Evolutionary conservation across 2,888 invertebrate genomes (phyloP).

Genomic region (Ectropis crepuscularia): DNA sequence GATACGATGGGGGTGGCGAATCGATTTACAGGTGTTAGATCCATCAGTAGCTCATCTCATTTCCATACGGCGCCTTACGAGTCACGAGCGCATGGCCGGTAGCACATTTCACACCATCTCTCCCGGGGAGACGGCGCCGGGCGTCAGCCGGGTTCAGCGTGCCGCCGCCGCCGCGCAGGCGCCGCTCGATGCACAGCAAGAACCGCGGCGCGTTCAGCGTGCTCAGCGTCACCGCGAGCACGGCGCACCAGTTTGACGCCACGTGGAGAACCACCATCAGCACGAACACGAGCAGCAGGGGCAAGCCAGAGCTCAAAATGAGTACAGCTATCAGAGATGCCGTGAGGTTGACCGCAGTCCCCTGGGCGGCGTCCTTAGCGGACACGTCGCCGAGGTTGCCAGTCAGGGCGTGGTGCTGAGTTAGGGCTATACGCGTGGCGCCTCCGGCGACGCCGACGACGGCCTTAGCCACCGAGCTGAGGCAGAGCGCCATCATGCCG

Average conservation of each 20-base stretch:
- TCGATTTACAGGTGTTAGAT: too few relatives aligned
- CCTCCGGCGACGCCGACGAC: slow-evolving; percentile 97
- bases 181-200: slow-evolving; percentile 88
- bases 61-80: too few relatives aligned
- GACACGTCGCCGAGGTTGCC: slow-evolving; percentile 97
- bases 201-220: slow-evolving; percentile 93
- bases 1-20: too few relatives aligned
- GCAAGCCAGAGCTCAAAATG: slow-evolving; percentile 84
- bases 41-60: too few relatives aligned
- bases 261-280: slow-evolving; percentile 92
- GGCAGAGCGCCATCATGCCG: slow-evolving; percentile 87
- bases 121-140: too few relatives aligned
- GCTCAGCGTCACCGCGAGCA: slow-evolving; percentile 90
- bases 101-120: too few relatives aligned
- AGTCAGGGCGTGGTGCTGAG: slow-evolving; percentile 95
- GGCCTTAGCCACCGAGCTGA: slow-evolving; percentile 91
- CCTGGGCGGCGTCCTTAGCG: slow-evolving; percentile 98
- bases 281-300: slow-evolving; percentile 89
- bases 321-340: slow-evolving; percentile 92
- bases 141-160: too few relatives aligned
- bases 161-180: slow-evolving; percentile 86
- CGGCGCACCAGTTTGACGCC: slow-evolving; percentile 94
- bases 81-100: too few relatives aligned
- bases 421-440: slow-evolving; percentile 95
- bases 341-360: slow-evolving; percentile 96